A percentile compares a stretch with the other conserved stretches of the same genome.
phyloP scores from a whole-genome alignment of 2,888 invertebrate species.

The Physocephala rufipes region DNA sequence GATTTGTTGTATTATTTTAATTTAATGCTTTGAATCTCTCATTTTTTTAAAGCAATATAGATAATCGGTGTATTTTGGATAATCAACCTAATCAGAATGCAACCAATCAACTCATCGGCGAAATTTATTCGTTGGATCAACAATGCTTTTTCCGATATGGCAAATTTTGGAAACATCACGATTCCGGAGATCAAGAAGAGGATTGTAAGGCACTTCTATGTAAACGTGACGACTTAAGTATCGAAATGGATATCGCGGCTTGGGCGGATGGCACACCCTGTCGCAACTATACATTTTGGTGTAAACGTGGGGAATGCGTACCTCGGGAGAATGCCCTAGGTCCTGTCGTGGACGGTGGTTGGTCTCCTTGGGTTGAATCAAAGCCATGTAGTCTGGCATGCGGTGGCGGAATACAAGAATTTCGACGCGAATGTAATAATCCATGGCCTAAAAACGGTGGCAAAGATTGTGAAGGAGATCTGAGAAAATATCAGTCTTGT shows the following conservation, averaged over 20 bases:
- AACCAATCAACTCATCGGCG: no score
- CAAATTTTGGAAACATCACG: constrained; percentile 68
- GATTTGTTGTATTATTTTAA: background rate
- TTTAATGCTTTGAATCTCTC: background rate
- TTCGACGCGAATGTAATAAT: no score
- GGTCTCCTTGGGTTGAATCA: no score
- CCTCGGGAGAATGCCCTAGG: constrained; percentile 53
- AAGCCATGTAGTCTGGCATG: no score
- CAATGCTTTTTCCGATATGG: constrained; percentile 86
- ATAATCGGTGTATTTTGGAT: no score
- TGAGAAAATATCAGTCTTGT: constrained; percentile 69
- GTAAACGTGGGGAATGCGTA: constrained; percentile 80
- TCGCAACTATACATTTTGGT: constrained; percentile 74
- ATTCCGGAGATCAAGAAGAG: constrained; percentile 57
- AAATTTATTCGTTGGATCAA: constrained; percentile 73
- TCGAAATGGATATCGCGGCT: constrained; percentile 77
- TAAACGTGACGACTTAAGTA: constrained; percentile 54
- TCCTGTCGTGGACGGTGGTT: constrained; percentile 40
- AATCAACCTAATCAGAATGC: no score
- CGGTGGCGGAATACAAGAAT: no score
- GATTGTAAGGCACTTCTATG: constrained; percentile 84
- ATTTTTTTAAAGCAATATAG: constrained; percentile 52
- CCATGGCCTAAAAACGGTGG: constrained; percentile 71
- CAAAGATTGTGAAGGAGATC: constrained; percentile 80
- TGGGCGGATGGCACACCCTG: constrained; percentile 92